Base-by-base conservation (phyloP, 2,888 invertebrate genomes). In the Spodoptera picta region DNA sequence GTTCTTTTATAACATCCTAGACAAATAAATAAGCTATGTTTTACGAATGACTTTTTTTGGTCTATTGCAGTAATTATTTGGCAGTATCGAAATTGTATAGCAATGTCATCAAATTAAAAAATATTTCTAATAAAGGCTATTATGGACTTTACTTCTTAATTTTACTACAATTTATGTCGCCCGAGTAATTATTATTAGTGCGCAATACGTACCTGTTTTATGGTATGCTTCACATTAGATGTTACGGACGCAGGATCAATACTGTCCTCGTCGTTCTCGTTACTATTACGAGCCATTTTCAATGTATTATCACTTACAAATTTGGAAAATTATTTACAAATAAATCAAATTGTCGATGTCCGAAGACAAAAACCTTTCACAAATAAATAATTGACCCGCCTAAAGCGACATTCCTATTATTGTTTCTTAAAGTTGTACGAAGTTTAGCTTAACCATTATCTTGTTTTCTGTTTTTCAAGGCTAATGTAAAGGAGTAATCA, bases 1-100 rank as follows among this genome's bases (percentile, higher is more conserved):
- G 87, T 72, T 96, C 95, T 81, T 95, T 95, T 60, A 96, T 92
- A 9, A 95, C 84, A 69, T 95, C 95, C 95, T 95, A 71, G 77
- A 57, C 52, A 11, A 14, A 19, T 2, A 45, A 24, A 44, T 7
- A 12, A 46, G 9, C 6, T 9, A 36, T 36, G 6, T 36, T 27
- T 27, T 27, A 27, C 5, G 5, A 4, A 27, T 9, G 36, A 36
- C 19, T 36, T 9, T 5, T 36, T 36, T 36, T 0, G 36, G 36
- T 9, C 9, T 36, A 36, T 36, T 19, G 19, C 19, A 19, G 19
- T 19, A 19, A 19, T 19, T 19, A 19, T 19, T 36, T 7, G 6
- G 36, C 2, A 36, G 9, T 36, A 9, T 5, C 36, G 7, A 36
- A 31, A 36, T 9, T 9, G 36, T 36, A 36, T 7, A 36, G 36